phyloP scores from a whole-genome alignment of 2,888 invertebrate species.

The Andrena marginata region DNA sequence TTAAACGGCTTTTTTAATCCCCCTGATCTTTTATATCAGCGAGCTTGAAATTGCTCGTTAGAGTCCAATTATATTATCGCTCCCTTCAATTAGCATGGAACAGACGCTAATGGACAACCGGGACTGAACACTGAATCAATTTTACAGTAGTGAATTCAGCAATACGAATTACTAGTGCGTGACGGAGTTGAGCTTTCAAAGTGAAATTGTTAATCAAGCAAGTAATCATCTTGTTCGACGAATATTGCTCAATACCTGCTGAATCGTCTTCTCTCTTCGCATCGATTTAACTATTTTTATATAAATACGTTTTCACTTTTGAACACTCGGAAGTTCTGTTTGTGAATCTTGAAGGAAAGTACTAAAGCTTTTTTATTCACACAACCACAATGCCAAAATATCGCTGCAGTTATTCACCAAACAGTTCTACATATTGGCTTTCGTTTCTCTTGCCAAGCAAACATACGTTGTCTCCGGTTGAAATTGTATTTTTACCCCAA shows the following conservation, averaged over 20 bases:
- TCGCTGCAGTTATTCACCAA: no score
- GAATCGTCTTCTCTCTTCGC: no score
- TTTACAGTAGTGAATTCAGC: neutral
- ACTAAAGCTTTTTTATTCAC: no score
- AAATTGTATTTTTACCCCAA: neutral
- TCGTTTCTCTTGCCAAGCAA: neutral
- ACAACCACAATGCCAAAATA: no score
- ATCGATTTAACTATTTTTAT: no score
- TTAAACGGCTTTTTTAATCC: slow-evolving; percentile 21
- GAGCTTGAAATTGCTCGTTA: neutral
- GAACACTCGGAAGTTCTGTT: no score
- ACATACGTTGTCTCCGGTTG: neutral
- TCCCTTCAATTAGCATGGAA: neutral
- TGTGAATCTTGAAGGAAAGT: no score
- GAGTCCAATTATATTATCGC: slow-evolving; percentile 13
- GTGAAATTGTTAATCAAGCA: neutral
- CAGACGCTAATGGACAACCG: neutral
- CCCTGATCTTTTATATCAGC: neutral
- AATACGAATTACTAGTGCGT: neutral
- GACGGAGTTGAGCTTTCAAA: neutral
- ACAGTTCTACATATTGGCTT: neutral
- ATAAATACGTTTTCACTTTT: no score
- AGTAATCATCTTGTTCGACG: neutral
- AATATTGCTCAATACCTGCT: neutral
- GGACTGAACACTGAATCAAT: neutral